Evolutionary conservation across 64 coral and sea anemone species (phyloP), one percentile per base, ranked within the genome.

Genomic region (Stylophora pistillata): DNA sequence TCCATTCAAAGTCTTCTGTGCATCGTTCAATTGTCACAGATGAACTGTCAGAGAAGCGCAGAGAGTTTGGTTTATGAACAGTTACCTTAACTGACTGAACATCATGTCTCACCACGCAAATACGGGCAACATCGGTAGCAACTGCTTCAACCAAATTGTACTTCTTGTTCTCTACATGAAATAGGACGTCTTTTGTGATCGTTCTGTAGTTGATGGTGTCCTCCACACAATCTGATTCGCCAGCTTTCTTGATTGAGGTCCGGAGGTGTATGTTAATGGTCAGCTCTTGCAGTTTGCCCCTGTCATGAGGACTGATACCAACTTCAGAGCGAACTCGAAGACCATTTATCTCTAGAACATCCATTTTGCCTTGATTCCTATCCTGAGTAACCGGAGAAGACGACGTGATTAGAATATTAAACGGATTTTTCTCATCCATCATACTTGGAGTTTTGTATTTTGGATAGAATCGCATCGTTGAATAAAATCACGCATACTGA

Each of bases 61-160:
- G 78, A 0, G 92, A 79, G 65, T 90, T 89, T 33, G 81, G 92
- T 75, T 94, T 94, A 5, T 78, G 21, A 0, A 94, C 92, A 1
- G 21, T 86, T 25, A 94, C 88, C 74, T 73, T 76, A 2, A 94
- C 92, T 34, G 79, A 86, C 5, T 30, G 61, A 18, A 74, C 32
- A 0, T 74, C 66, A 27, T 94, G 75, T 3, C 88, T 25, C 9
- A 79, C 74, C 10, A 94, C 92, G 21, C 92, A 89, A 57, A 94
- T 94, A 21, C 87, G 92, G 18, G 92, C 92, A 4, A 90, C 81
- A n/a, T 94, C 92, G 6, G 92, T 81, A 29, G 92, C 92, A 11
- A 94, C 88, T 9, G 92, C 68, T 86, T 94, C 88, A 32, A 94
- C 86, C 10, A 90, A 63, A 54, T 86, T 86, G 55, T 86, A 90